phyloP scores from a whole-genome alignment of 1,140 invertebrate genomes.

The Papilio aristodemus region DNA sequence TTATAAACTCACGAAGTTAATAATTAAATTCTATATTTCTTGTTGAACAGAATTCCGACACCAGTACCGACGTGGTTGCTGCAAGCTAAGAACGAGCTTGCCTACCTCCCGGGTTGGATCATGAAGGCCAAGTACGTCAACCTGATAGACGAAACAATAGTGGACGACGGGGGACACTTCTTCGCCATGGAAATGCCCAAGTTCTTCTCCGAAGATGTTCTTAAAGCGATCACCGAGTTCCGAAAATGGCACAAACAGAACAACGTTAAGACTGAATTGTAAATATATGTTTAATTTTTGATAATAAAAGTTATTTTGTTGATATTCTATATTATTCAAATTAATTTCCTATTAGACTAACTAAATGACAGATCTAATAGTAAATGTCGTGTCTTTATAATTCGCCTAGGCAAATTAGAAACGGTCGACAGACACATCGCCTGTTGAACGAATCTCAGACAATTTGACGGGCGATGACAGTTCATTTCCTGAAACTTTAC shows the following conservation, averaged over 20 bases:
- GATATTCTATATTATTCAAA: not conserved
- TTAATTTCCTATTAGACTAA: too few species aligned
- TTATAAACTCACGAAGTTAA: too few species aligned
- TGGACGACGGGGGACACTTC: constrained; percentile 87
- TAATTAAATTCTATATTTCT: too few species aligned
- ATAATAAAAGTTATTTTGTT: not conserved
- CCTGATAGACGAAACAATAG: constrained; percentile 79
- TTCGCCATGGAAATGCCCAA: constrained; percentile 86
- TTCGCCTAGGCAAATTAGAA: too few species aligned
- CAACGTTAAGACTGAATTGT: constrained; percentile 53
- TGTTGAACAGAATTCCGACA: constrained; percentile 71
- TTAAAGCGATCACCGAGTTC: constrained; percentile 50
- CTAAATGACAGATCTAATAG: too few species aligned
- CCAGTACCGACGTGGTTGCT: constrained; percentile 81
- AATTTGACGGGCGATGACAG: too few species aligned
- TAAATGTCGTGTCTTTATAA: too few species aligned
- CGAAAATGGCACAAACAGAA: constrained; percentile 50
- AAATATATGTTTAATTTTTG: constrained; percentile 15
- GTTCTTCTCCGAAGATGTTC: constrained; percentile 82
- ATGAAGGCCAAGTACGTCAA: constrained; percentile 78
- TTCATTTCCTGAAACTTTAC: too few species aligned
- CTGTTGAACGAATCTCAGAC: too few species aligned
- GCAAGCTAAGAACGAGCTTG: constrained; percentile 81
- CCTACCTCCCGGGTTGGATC: constrained; percentile 74
- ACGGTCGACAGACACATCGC: too few species aligned